Evolutionary conservation across 2,797 vertebrate species (phyloP), one percentile per base, ranked within the genome.

Genomic region (Acipenser ruthenus): DNA sequence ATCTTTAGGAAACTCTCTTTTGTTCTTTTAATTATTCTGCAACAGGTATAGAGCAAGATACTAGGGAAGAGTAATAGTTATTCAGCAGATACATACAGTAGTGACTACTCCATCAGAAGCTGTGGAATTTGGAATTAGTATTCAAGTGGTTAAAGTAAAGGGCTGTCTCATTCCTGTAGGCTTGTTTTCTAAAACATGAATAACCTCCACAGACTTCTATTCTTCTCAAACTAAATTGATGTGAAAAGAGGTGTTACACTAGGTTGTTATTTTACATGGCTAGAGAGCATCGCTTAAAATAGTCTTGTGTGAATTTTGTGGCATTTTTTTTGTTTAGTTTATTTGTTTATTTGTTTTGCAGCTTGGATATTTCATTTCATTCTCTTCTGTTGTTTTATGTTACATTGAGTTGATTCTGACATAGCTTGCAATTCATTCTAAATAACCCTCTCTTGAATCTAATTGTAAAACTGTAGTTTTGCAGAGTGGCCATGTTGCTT

Each of bases 211-310:
- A 37, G 23, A 37, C 23, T 37, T 37, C 2, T 37, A 4, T 37
- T 37, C 23, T 37, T 37, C 23, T 37, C 23, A 37, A 37, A 37
- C 23, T 37, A 37, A 37, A 37, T 37, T 37, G 23, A 37, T 37
- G 23, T 4, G 4, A 3, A 37, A 37, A 37, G 77, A 77, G 5
- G 77, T 59, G 66, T 81, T 72, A 66, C 73, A 65, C 77, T 72
- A 76, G 75, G 73, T 79, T 80, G 74, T 80, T 81, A 76, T 80
- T 83, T 80, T 81, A 81, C 83, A 69, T 53, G 66, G 77, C 72
- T 51, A 67, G 77, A 74, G 52, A 76, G 56, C 10, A 47, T 51
- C 73, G 4, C 63, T 77, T 60, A 77, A 49, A 65, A 73, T 56
- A 73, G 71, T 67, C 74, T 78, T 70, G 70, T 49, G 71, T 66